Percentiles rank a stretch among this genome's conserved stretches.
These are phyloP conservation scores for Chloroceryle aenea DNA, from an alignment of 2,113 vertebrate genomes.

Conservation along the genomic window DNA sequence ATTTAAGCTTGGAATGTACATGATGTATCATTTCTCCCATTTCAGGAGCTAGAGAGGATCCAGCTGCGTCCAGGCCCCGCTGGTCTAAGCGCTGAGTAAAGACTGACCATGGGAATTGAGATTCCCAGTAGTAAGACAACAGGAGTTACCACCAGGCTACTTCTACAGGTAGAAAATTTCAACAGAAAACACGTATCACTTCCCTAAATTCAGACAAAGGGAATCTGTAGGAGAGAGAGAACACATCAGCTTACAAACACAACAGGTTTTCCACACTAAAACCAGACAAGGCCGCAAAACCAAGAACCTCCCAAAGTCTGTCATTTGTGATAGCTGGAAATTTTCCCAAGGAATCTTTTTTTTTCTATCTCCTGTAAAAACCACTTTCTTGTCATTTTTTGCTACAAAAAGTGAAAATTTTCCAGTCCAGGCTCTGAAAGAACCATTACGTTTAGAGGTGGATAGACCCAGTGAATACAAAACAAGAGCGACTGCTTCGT, in stretches of 20 bases:
- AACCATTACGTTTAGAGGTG: background rate
- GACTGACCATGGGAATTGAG: background rate
- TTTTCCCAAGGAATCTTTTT: background rate
- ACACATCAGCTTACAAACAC: background rate
- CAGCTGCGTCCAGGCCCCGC: background rate
- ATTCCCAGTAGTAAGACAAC: background rate
- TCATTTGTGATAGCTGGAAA: background rate
- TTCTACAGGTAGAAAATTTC: background rate
- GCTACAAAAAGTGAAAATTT: background rate
- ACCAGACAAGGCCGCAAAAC: background rate
- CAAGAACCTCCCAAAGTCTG: background rate
- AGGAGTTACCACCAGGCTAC: background rate
- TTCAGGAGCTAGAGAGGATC: background rate
- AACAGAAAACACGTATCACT: background rate
- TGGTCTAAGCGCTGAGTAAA: background rate
- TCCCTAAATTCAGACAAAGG: background rate
- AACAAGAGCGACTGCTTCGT: background rate
- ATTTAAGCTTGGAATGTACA: background rate
- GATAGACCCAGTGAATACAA: background rate
- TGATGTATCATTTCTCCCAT: background rate
- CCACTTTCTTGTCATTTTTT: background rate
- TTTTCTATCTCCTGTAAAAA: background rate
- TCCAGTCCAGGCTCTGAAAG: background rate
- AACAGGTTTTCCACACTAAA: fast-evolving
- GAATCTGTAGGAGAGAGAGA: background rate